Evolutionary conservation across 2,888 invertebrate genomes (phyloP).

Genomic region (Heteromurus nitidus): DNA sequence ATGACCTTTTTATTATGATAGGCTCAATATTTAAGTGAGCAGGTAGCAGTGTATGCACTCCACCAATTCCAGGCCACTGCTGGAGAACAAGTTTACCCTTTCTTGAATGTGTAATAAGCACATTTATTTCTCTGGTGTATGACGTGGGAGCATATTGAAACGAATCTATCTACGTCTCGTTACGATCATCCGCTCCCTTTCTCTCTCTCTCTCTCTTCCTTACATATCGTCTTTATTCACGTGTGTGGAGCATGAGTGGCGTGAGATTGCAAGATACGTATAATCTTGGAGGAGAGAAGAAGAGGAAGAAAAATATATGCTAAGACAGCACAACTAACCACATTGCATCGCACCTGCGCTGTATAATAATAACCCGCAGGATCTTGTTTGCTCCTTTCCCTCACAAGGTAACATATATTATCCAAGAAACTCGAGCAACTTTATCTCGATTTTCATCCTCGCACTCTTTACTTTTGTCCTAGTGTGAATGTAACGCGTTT

Average conservation of each 20-base stretch:
- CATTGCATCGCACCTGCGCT: slow-evolving; percentile 11
- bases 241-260: neutral
- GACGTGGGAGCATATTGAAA: slow-evolving; percentile 12
- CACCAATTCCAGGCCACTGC: too few relatives aligned
- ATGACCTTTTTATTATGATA: slow-evolving; percentile 37
- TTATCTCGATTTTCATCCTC: too few relatives aligned
- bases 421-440: too few relatives aligned
- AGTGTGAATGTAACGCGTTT: too few relatives aligned
- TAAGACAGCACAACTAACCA: neutral
- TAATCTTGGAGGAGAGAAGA: too few relatives aligned
- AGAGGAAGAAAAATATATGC: too few relatives aligned
- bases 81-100: neutral
- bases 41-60: neutral
- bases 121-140: neutral
- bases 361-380: slow-evolving; percentile 8
- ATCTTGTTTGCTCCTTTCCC: slow-evolving; percentile 21
- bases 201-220: neutral
- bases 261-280: slow-evolving; percentile 1
- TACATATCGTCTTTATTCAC: neutral
- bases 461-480: too few relatives aligned
- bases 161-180: slow-evolving; percentile 13
- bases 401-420: too few relatives aligned
- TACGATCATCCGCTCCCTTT: neutral
- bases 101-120: neutral
- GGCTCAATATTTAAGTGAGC: slow-evolving; percentile 27